Conservation (phyloP, 2,113 vertebrate genomes). For the Pelecanoides urinatrix region DNA sequence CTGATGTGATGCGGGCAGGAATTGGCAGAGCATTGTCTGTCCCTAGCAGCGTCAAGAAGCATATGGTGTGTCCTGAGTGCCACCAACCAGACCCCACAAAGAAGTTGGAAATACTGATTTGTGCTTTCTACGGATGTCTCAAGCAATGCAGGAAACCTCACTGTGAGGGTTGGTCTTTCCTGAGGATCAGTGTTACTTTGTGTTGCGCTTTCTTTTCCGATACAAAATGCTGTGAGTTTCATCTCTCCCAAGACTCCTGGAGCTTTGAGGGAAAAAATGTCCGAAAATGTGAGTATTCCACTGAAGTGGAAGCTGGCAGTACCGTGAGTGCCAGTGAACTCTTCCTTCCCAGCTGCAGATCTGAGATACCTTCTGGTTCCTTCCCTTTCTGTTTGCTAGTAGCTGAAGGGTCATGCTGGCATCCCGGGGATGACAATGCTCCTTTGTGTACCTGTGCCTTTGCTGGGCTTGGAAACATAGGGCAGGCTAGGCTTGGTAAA, state of each 20-base stretch:
- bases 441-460: background rate
- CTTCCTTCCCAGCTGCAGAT: background rate
- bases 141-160: background rate
- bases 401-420: background rate
- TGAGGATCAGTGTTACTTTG: background rate
- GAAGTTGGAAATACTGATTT: background rate
- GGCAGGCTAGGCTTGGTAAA: background rate
- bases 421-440: fast-evolving
- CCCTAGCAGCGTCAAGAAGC: background rate
- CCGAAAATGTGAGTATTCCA: background rate
- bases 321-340: background rate
- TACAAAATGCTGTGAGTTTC: background rate
- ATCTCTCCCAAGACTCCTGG: background rate
- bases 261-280: background rate
- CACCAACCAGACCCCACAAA: background rate
- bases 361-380: background rate
- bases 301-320: background rate
- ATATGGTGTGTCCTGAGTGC: background rate
- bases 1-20: background rate
- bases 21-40: background rate
- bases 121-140: background rate
- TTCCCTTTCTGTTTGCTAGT: background rate
- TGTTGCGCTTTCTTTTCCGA: background rate
- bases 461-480: background rate
- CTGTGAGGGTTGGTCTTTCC: background rate